Conservation (phyloP, 2,113 vertebrate species). For the Noctilio leporinus region DNA sequence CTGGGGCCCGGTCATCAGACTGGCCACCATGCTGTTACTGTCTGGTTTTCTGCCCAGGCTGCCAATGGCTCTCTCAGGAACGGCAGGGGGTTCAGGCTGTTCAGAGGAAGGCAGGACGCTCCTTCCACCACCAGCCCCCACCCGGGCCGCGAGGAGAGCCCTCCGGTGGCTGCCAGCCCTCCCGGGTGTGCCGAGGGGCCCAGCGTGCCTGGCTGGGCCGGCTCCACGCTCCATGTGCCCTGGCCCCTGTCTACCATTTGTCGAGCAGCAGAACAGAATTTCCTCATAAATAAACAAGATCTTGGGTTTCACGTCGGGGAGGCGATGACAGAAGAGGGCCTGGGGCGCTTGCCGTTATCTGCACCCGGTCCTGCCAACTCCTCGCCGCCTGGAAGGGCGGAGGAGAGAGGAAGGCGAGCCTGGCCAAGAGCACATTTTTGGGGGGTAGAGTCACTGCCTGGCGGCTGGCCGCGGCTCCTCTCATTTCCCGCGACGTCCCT, state of each 20-base stretch:
- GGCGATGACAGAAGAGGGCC: conserved; percentile 81
- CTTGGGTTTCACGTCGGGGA: conserved; percentile 79
- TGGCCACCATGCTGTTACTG: not conserved
- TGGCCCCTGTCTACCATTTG: conserved; percentile 62
- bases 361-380: conserved; percentile 73
- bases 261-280: conserved; percentile 80
- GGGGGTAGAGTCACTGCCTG: conserved; percentile 69
- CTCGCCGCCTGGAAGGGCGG: conserved; percentile 72
- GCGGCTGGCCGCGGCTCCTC: conserved; percentile 38
- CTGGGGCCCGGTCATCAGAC: fast-evolving
- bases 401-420: conserved; percentile 67
- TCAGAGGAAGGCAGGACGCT: conserved; percentile 13
- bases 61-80: not conserved
- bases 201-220: not conserved
- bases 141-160: too few species aligned
- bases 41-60: not conserved
- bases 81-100: conserved; percentile 14
- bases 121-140: not conserved
- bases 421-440: conserved; percentile 79
- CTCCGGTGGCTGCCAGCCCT: conserved; percentile 47
- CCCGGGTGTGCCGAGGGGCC: conserved; percentile 7
- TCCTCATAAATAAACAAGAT: conserved; percentile 84
- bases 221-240: conserved; percentile 64
- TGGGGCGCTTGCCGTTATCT: conserved; percentile 77
- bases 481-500: conserved; percentile 51